These are phyloP conservation scores for Meles meles DNA, from an alignment of 2,113 vertebrate species.

Conservation along the genomic window DNA sequence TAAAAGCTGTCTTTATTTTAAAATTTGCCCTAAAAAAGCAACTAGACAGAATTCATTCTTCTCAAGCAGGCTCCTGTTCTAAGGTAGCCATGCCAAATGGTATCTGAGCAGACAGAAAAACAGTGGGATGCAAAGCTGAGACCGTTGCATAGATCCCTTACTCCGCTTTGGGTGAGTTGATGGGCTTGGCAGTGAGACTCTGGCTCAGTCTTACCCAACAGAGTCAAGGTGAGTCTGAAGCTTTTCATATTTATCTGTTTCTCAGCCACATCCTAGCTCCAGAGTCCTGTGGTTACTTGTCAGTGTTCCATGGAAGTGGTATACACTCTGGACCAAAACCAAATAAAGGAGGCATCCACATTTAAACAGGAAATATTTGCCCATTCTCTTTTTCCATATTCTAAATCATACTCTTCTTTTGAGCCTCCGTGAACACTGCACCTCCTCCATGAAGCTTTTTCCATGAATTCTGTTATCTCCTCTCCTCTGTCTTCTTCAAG, in stretches of 20 bases:
- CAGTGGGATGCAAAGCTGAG: background rate
- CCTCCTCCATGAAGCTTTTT: background rate
- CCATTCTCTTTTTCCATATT: background rate
- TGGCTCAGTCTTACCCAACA: background rate
- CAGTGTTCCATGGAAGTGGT: background rate
- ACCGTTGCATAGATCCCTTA: background rate
- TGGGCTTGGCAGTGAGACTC: background rate
- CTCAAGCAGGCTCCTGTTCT: background rate
- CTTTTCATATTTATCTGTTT: background rate
- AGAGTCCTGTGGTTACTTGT: background rate
- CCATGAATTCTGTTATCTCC: background rate
- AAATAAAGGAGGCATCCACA: background rate
- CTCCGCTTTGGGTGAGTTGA: background rate
- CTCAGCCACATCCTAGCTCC: background rate
- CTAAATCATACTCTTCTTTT: background rate
- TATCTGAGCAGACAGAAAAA: background rate
- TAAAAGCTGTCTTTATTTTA: background rate
- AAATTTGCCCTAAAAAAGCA: background rate
- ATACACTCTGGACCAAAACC: background rate
- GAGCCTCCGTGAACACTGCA: rapidly evolving
- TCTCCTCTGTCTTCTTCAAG: background rate
- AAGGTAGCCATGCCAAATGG: background rate
- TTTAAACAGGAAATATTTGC: background rate
- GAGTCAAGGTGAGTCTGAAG: background rate
- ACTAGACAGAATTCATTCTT: background rate